These are phyloP conservation scores for Erpobdella octoculata DNA, from an alignment of 2,888 invertebrate genomes.

Conservation along the genomic window DNA sequence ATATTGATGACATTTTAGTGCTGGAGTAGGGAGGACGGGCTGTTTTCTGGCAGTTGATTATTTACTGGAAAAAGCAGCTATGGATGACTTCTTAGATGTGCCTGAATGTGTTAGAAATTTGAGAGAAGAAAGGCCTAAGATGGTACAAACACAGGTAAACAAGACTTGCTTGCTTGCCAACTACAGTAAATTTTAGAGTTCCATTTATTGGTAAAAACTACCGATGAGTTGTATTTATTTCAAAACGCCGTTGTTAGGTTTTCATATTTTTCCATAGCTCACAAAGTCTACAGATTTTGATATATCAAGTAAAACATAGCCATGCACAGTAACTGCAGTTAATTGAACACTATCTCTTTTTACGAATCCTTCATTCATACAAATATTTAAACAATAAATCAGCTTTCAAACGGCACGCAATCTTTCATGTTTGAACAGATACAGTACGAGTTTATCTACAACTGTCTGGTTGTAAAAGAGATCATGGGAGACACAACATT, in stretches of 20 bases:
- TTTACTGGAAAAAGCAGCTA: neutral
- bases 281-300: neutral
- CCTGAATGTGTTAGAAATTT: neutral
- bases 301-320: neutral
- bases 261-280: neutral
- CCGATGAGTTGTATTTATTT: neutral
- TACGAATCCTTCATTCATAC: too few species aligned
- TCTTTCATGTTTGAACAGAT: too few species aligned
- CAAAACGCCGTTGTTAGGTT: too few species aligned
- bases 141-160: neutral
- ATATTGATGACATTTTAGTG: neutral
- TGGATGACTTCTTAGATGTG: neutral
- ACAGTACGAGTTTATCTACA: too few species aligned
- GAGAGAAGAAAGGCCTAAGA: neutral
- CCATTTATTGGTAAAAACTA: neutral
- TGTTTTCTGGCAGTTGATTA: neutral
- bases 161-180: neutral
- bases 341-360: too few species aligned
- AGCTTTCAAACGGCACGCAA: too few species aligned
- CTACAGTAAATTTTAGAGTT: neutral
- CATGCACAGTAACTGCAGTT: too few species aligned
- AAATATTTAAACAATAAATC: too few species aligned
- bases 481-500: too few species aligned
- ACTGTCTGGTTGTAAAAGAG: too few species aligned
- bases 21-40: neutral